Conservation (phyloP, 2,797 vertebrate species). For the Parauchenoglanis ngamensis region DNA sequence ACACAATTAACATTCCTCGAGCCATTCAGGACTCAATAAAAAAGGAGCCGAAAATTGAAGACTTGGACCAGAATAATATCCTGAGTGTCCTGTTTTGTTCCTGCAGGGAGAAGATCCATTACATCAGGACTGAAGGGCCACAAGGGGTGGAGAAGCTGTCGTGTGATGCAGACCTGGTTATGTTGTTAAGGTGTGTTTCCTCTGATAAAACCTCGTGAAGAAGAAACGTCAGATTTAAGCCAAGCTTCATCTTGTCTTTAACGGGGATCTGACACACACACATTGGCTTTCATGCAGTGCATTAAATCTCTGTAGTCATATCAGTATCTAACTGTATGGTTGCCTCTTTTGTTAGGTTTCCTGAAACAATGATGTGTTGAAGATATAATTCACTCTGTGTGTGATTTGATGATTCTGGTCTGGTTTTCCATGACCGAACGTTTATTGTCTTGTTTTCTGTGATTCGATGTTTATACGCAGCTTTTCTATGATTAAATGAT, state of each 20-base stretch:
- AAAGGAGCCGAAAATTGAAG: conserved; percentile 16
- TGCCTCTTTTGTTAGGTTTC: background rate
- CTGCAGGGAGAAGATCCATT: conserved; percentile 96
- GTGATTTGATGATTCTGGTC: background rate
- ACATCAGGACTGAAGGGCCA: conserved; percentile 91
- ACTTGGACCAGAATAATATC: conserved; percentile 19
- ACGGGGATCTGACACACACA: background rate
- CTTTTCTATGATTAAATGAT: background rate
- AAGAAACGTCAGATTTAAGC: background rate
- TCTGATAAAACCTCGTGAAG: background rate
- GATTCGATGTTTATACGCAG: background rate
- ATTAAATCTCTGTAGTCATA: background rate
- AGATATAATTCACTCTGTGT: background rate
- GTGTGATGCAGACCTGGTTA: conserved; percentile 95
- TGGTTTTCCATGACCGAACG: background rate
- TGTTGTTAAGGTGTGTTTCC: conserved; percentile 85
- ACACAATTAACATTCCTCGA: conserved; percentile 45
- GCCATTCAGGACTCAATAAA: conserved; percentile 17
- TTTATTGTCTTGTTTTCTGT: background rate
- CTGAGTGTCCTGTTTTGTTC: conserved; percentile 37
- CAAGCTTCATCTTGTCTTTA: background rate
- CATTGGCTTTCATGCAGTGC: background rate
- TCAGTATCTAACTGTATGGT: background rate
- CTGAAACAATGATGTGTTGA: background rate
- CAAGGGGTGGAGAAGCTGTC: conserved; percentile 94